phyloP scores from a whole-genome alignment of 2,113 vertebrate species.

The Lates calcarifer region DNA sequence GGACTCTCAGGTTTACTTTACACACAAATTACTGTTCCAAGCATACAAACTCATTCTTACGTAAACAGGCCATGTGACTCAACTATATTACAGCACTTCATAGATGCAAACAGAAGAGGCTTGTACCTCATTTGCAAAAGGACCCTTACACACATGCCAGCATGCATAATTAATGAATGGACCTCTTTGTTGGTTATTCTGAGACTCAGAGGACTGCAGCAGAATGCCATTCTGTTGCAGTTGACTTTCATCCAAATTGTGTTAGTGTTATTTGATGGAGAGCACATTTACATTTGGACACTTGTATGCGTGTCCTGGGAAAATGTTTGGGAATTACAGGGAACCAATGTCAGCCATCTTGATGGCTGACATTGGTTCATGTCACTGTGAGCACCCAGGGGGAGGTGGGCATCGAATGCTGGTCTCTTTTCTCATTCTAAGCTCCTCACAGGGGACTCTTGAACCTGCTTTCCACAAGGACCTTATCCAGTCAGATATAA shows the following conservation, averaged over 20 bases:
- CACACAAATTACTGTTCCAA: background rate
- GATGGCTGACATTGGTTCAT: background rate
- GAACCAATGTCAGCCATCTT: background rate
- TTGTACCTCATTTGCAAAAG: slow-evolving; percentile 9
- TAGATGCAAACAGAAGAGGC: slow-evolving; percentile 3
- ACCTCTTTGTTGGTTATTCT: slow-evolving; percentile 43
- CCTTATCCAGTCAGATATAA: background rate
- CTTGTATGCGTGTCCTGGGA: background rate
- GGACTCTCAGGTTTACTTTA: background rate
- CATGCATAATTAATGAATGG: slow-evolving; percentile 34
- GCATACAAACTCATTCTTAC: background rate
- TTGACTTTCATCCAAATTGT: slow-evolving; percentile 12
- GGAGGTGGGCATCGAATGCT: background rate
- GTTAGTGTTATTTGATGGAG: slow-evolving; percentile 7
- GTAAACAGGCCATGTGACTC: background rate
- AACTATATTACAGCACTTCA: background rate
- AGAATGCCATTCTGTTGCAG: slow-evolving; percentile 4
- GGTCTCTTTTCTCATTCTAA: background rate
- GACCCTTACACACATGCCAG: slow-evolving; percentile 2
- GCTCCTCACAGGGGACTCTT: background rate
- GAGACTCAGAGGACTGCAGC: slow-evolving; percentile 16
- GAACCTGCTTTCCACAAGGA: background rate
- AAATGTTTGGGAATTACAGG: background rate
- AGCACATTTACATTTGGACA: slow-evolving; percentile 8
- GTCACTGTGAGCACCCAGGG: background rate